Base-by-base conservation (phyloP, 2,113 vertebrate genomes). In the Oreotrochilus melanogaster region DNA sequence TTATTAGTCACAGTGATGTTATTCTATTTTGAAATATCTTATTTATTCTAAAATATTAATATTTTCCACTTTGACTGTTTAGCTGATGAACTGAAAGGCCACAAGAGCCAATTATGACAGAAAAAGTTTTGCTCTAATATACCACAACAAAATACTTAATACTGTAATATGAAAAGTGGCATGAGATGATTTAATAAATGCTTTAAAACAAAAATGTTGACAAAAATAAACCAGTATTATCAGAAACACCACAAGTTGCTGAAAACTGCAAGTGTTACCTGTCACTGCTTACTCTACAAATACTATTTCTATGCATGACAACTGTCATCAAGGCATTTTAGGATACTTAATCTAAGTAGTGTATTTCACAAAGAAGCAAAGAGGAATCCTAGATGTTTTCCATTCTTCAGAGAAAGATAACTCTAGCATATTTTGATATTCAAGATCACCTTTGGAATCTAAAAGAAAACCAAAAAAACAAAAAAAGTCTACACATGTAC, bases 151-250 rank as follows among this genome's bases (percentile, higher is more conserved):
- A 57, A 78, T 30, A 62, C 31, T 53, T 47, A 31, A 45, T 18
- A 37, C 11, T 9, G 13, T 37, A 72, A 37, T 56, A 70, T 7
- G 33, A 95, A 91, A 83, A 66, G 25, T 9, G 27, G 35, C 42
- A 83, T 45, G 33, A 79, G 33, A 48, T 35, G 0, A 50, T 66
- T 58, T 62, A 54, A 45, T 39, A 82, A 89, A 73, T 45, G 50
- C 47, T 87, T 97, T 86, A 82, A 95, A 96, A 91, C 53, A 78
- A 80, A 97, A 91, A 42, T 64, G 27, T 37, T 95, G 89, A 92
- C 43, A 76, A 86, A 95, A 76, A 73, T 62, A 45, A 83, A 71
- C 21, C 19, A 80, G n/a, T 58, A 70, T 6, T 24, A 53, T 14
- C 30, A 72, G 71, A 86, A 92, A 43, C 21, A 7, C 10, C 61